Percentiles rank a stretch among this genome's conserved stretches.
Conservation (phyloP, 2,888 invertebrate genomes). For the Lymantria dispar region DNA sequence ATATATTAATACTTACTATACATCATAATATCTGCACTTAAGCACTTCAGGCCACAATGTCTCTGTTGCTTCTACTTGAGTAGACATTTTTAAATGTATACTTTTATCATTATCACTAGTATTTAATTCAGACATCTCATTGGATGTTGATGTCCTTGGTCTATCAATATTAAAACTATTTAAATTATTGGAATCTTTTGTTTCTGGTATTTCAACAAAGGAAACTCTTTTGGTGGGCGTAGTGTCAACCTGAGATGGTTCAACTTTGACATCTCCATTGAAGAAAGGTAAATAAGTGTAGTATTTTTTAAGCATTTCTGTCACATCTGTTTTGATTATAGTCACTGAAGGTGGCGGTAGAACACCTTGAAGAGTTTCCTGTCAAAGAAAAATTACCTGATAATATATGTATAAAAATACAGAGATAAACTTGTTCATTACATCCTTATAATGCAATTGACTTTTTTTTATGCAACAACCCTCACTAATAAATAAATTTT, state of each 20-base stretch:
- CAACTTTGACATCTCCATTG: constrained; percentile 54
- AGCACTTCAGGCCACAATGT: constrained; percentile 84
- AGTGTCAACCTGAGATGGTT: constrained; percentile 48
- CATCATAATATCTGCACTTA: constrained; percentile 85
- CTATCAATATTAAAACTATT: constrained; percentile 19
- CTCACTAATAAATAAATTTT: too few species aligned
- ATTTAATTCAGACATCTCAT: constrained; percentile 45
- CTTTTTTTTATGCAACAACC: too few species aligned
- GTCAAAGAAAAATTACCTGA: constrained; percentile 19
- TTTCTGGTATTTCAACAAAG: constrained; percentile 62
- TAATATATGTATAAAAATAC: too few species aligned
- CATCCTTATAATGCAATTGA: too few species aligned
- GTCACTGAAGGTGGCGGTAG: constrained; percentile 90
- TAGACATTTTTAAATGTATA: constrained; percentile 56
- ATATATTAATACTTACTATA: constrained; percentile 83
- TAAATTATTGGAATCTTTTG: constrained; percentile 17
- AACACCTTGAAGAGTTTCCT: constrained; percentile 85
- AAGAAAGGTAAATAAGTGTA: constrained; percentile 79
- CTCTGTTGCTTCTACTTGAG: constrained; percentile 60
- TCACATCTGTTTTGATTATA: constrained; percentile 84
- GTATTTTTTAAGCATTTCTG: constrained; percentile 84
- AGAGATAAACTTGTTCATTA: too few species aligned
- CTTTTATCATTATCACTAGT: constrained; percentile 56
- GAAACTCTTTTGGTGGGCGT: constrained; percentile 71
- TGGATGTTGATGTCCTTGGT: constrained; percentile 22